phyloP scores from a whole-genome alignment of 2,888 invertebrate species.

The Dexiosoma caninum region DNA sequence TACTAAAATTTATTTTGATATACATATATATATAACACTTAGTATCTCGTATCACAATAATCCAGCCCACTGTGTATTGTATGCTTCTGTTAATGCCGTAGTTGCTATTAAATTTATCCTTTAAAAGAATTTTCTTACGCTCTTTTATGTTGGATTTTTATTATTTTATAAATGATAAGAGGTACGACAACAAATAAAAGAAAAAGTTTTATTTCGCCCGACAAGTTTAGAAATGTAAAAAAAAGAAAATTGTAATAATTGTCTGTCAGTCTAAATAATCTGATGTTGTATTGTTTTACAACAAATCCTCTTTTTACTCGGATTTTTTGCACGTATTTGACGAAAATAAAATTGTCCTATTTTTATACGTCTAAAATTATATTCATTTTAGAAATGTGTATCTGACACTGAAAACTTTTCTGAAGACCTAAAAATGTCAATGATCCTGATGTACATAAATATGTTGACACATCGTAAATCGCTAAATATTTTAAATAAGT shows the following conservation, averaged over 20 bases:
- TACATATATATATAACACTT: not conserved
- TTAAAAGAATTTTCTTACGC: constrained; percentile 22
- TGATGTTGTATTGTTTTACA: not conserved
- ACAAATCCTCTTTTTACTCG: no score
- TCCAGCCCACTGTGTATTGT: not conserved
- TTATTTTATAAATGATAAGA: not conserved
- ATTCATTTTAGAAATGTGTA: no score
- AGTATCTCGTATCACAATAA: no score
- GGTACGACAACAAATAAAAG: not conserved
- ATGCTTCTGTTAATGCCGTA: not conserved
- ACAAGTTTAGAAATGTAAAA: constrained; percentile 1
- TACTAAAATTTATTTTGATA: not conserved
- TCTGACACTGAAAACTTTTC: no score
- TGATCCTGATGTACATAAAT: no score
- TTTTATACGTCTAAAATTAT: no score
- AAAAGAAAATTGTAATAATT: not conserved
- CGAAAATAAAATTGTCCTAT: no score
- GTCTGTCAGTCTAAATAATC: not conserved
- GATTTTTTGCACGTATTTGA: no score
- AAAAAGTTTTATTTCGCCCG: not conserved
- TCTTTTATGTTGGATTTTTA: not conserved
- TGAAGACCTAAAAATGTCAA: no score
- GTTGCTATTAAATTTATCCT: constrained; percentile 30
- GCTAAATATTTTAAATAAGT: no score
- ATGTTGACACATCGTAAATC: no score